Conservation (phyloP, 2,888 invertebrate species). For the Elgonia sp. region DNA sequence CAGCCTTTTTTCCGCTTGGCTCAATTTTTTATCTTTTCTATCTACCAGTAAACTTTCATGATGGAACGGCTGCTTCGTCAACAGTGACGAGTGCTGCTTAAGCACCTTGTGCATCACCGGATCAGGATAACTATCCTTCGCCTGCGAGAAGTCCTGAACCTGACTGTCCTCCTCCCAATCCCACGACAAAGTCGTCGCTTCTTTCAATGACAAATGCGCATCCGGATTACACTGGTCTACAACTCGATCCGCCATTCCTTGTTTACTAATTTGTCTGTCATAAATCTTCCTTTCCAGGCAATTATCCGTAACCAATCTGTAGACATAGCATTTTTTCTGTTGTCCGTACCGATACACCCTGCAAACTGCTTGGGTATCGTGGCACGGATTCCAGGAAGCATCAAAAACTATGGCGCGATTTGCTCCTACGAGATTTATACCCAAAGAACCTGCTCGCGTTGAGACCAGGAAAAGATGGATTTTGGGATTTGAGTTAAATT, state of each 20-base stretch:
- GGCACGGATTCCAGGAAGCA: slow-evolving; percentile 99
- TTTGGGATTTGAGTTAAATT: slow-evolving; percentile 96
- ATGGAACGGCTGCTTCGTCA: slow-evolving; percentile 96
- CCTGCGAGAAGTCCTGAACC: slow-evolving; percentile 91
- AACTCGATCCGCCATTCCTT: slow-evolving; percentile 99
- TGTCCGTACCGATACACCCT: slow-evolving; percentile 97
- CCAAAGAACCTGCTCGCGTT: slow-evolving; percentile 97
- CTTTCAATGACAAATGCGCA: slow-evolving; percentile 95
- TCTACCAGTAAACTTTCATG: slow-evolving; percentile 98
- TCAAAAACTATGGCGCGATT: slow-evolving; percentile 99
- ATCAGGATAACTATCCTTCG: slow-evolving; percentile 93
- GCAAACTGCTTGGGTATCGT: slow-evolving; percentile 99
- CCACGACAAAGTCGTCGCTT: slow-evolving; percentile 95
- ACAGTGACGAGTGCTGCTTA: slow-evolving; percentile 89
- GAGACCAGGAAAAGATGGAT: slow-evolving; percentile 97
- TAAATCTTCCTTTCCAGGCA: slow-evolving; percentile 99
- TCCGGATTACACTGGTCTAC: slow-evolving; percentile 99
- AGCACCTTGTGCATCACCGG: slow-evolving; percentile 92
- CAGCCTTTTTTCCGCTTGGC: slow-evolving; percentile 96
- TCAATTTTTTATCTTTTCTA: slow-evolving; percentile 97
- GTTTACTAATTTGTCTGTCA: slow-evolving; percentile 98
- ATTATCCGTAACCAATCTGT: slow-evolving; percentile 98
- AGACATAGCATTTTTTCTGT: slow-evolving; percentile 97
- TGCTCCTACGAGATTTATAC: slow-evolving; percentile 98
- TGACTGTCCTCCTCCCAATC: slow-evolving; percentile 96